A percentile compares a stretch with the other conserved stretches of the same genome.
These are phyloP conservation scores for Copsychus sechellarum DNA, from an alignment of 2,113 vertebrate genomes.

Conservation along the genomic window DNA sequence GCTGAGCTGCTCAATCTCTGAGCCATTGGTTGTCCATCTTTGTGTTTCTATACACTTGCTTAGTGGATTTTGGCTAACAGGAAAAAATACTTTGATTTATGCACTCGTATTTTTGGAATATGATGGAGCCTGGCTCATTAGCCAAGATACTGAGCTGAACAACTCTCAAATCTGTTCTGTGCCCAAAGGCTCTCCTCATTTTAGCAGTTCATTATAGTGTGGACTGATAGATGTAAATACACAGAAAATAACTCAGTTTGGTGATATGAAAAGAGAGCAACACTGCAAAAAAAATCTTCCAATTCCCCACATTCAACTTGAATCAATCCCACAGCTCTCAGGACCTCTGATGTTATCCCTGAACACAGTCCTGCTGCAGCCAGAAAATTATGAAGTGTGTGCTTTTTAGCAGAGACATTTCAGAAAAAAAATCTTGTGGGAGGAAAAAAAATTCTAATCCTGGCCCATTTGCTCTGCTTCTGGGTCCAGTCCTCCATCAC, in stretches of 20 bases:
- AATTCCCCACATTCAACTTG: not conserved
- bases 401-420: not conserved
- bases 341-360: not conserved
- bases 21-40: not conserved
- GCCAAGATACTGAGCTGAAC: not conserved
- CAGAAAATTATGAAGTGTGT: not conserved
- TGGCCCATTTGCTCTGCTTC: not conserved
- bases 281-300: not conserved
- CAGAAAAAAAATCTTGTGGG: not conserved
- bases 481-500: rapidly evolving
- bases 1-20: not conserved
- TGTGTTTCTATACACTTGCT: not conserved
- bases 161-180: not conserved
- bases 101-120: not conserved
- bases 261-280: not conserved
- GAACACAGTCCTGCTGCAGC: not conserved
- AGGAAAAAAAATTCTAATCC: not conserved
- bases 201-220: not conserved
- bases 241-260: not conserved
- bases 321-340: not conserved
- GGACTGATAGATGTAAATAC: not conserved
- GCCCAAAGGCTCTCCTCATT: not conserved
- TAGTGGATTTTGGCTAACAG: not conserved
- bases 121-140: not conserved
- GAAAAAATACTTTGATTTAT: not conserved